These are phyloP conservation scores for Pseudocheirus occidentalis DNA, from an alignment of 2,797 vertebrate genomes.

Conservation along the genomic window DNA sequence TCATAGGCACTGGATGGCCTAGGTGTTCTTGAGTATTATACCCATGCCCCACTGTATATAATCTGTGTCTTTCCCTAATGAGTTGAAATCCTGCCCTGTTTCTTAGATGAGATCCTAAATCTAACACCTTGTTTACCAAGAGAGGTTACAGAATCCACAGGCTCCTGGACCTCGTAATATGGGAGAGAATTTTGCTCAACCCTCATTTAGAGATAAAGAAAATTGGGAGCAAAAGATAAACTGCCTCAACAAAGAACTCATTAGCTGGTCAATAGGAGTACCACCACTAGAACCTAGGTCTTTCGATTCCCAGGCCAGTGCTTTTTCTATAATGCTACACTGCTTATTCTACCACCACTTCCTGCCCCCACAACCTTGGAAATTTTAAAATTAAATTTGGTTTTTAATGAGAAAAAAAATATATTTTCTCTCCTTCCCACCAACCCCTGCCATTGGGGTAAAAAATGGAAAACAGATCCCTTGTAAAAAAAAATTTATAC, in stretches of 20 bases:
- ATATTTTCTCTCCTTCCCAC: neutral
- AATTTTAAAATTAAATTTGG: neutral
- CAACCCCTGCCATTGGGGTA: neutral
- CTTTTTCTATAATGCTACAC: neutral
- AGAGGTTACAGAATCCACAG: neutral
- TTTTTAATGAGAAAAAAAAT: neutral
- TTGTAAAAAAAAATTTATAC: neutral
- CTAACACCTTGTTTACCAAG: conserved; percentile 22
- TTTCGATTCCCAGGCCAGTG: neutral
- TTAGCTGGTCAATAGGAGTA: neutral
- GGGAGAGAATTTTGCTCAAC: neutral
- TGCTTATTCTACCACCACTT: neutral
- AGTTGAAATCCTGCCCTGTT: neutral
- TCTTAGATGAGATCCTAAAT: neutral
- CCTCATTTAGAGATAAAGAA: conserved; percentile 31
- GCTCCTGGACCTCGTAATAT: conserved; percentile 15
- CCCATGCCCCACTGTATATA: neutral
- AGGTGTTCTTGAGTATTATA: neutral
- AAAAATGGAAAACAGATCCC: neutral
- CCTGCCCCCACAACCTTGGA: neutral
- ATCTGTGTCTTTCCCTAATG: conserved; percentile 8
- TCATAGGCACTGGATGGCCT: neutral
- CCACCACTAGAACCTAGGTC: neutral
- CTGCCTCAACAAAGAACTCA: neutral
- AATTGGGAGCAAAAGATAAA: conserved; percentile 22